Percentiles rank a stretch among this genome's conserved stretches.
phyloP scores from a whole-genome alignment of 2,888 invertebrate genomes.

The Drosophila nigritarsus region DNA sequence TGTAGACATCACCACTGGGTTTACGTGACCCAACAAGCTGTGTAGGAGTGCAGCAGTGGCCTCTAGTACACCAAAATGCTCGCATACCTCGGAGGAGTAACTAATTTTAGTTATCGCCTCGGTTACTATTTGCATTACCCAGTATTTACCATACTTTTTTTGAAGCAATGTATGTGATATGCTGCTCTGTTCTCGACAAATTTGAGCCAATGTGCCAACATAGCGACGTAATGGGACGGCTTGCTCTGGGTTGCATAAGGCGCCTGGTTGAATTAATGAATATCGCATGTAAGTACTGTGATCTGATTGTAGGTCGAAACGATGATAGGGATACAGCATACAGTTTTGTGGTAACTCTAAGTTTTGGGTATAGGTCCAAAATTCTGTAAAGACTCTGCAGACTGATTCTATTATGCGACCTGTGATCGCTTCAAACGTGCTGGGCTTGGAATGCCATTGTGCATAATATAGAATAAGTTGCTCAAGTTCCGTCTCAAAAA shows the following conservation, averaged over 20 bases:
- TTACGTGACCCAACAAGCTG: constrained; percentile 50
- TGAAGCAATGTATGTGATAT: constrained; percentile 59
- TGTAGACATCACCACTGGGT: background rate
- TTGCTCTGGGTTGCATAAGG: constrained; percentile 69
- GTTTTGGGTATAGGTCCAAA: constrained; percentile 80
- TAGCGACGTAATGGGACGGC: constrained; percentile 79
- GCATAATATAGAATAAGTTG: constrained; percentile 73
- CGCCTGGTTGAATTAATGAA: constrained; percentile 63
- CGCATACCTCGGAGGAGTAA: constrained; percentile 77
- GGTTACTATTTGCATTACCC: constrained; percentile 74
- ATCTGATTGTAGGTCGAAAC: constrained; percentile 62
- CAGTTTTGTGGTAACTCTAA: constrained; percentile 77
- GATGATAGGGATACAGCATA: constrained; percentile 71
- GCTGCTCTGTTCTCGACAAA: constrained; percentile 64
- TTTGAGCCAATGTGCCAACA: constrained; percentile 72
- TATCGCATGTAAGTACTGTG: constrained; percentile 14
- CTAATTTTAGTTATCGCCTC: constrained; percentile 79
- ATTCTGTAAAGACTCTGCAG: constrained; percentile 77
- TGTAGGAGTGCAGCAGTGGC: constrained; percentile 71
- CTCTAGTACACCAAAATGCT: constrained; percentile 81
- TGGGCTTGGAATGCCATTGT: constrained; percentile 61
- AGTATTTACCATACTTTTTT: constrained; percentile 69
- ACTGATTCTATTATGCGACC: constrained; percentile 58
- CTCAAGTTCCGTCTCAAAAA: constrained; percentile 80
- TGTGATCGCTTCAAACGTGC: constrained; percentile 2